Evolutionary conservation across 2,113 vertebrate species (phyloP), one percentile per base, ranked within the genome.

Genomic region (Notothenia rossii): DNA sequence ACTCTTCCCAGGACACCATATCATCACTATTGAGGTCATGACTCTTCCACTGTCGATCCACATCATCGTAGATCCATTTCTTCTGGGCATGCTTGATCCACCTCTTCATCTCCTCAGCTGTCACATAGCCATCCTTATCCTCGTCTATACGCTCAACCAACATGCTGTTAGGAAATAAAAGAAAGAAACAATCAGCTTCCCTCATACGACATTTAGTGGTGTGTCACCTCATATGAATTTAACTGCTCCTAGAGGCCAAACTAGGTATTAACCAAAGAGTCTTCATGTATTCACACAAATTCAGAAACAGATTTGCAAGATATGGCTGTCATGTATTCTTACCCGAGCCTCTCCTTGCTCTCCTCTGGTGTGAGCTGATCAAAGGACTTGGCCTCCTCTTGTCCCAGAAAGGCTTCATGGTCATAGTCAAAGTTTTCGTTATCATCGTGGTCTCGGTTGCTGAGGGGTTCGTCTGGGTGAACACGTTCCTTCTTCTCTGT

Each of bases 51-150:
- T 99, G 98, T 8, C 97, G 94, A 79, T 99, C 97, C 85, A 98
- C 98, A 12, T 99, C 98, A 86, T 99, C 98, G 15, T 96, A 98
- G 88, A 99, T 98, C 97, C 98, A 99, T 82, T 96, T 96, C 83
- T 97, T 99, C 84, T 99, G 98, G 56, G 98, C 95, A 77, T 97
- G 96, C 61, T 98, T 99, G 93, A 99, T 99, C 98, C 98, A 99
- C 82, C 72, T 95, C 92, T 96, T 97, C 88, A 99, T 97, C 88
- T 99, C 98, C 49, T 98, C 98, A 76, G 93, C 94, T 0, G 96
- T 98, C 74, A 99, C 98, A 49, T 94, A 97, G 72, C 98, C 97
- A 15, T 99, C 96, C n/a, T 96, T 95, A 93, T 99, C 96, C 61
- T 93, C 97, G 43, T 99, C 98, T 81, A 99, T 99, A 70, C 96